Conservation (phyloP, 2,113 vertebrate species). For the Semnornis frantzii region DNA sequence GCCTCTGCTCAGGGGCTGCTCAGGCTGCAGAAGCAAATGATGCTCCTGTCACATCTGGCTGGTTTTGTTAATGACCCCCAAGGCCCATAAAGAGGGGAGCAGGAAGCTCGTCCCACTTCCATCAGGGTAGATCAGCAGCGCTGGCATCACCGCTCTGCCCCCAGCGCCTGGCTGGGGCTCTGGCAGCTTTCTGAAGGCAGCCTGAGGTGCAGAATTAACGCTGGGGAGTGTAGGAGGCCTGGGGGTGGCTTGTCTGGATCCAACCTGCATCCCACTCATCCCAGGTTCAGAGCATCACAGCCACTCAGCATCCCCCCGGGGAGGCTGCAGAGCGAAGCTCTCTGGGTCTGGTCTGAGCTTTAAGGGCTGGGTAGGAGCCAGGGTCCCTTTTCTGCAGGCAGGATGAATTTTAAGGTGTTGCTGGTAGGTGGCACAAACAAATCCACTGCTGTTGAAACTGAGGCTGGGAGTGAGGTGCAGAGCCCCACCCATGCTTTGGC, state of each 20-base stretch:
- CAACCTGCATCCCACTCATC: neutral
- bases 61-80: neutral
- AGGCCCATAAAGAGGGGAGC: neutral
- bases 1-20: neutral
- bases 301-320: fast-evolving
- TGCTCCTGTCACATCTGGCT: neutral
- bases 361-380: neutral
- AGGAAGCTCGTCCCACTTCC: neutral
- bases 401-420: neutral
- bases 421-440: fast-evolving
- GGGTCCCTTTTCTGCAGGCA: neutral
- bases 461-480: fast-evolving
- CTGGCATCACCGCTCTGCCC: neutral
- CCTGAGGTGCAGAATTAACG: neutral
- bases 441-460: neutral
- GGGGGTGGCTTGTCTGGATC: too few species aligned
- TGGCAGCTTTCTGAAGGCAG: neutral
- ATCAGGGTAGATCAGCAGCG: neutral
- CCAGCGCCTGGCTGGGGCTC: neutral
- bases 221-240: neutral
- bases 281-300: fast-evolving
- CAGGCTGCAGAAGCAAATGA: neutral
- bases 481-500: neutral
- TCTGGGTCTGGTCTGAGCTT: neutral
- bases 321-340: neutral